Conservation (phyloP, 2,113 vertebrate species). For the Hyla sarda region DNA sequence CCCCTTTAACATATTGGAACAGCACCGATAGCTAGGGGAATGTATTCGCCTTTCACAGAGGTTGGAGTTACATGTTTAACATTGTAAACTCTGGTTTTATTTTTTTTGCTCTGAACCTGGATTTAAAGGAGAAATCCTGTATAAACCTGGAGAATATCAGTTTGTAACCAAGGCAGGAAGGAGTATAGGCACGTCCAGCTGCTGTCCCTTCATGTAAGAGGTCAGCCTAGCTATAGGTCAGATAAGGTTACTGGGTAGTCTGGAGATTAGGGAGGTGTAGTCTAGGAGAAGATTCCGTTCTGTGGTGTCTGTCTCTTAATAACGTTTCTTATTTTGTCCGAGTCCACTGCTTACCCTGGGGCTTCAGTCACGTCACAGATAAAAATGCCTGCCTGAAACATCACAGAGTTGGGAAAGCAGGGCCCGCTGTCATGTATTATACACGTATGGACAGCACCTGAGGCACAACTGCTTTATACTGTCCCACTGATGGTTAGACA, state of each 20-base stretch:
- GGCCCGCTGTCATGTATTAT: slow-evolving; percentile 19
- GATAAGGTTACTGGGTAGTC: slow-evolving; percentile 16
- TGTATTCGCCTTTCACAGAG: not conserved
- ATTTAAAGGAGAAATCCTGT: not conserved
- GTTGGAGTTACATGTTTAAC: not conserved
- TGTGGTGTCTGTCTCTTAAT: slow-evolving; percentile 26
- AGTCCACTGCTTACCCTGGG: not conserved
- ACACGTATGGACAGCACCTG: not conserved
- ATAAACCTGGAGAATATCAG: not conserved
- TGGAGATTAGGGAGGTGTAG: not conserved
- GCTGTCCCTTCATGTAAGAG: not conserved
- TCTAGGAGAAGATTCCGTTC: slow-evolving; percentile 15
- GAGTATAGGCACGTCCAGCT: not conserved
- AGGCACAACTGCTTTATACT: not conserved
- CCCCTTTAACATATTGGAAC: too few species aligned
- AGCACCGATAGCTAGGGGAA: too few species aligned
- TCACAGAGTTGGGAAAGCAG: not conserved
- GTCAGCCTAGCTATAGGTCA: not conserved
- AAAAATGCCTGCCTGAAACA: slow-evolving; percentile 6
- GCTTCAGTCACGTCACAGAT: slow-evolving; percentile 29
- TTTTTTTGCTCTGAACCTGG: not conserved
- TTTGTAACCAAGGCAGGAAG: not conserved
- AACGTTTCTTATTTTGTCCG: slow-evolving; percentile 13
- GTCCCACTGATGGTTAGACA: slow-evolving; percentile 9
- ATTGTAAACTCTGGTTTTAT: not conserved